Evolutionary conservation across 2,888 invertebrate species (phyloP).

Genomic region (Agrotis puta): DNA sequence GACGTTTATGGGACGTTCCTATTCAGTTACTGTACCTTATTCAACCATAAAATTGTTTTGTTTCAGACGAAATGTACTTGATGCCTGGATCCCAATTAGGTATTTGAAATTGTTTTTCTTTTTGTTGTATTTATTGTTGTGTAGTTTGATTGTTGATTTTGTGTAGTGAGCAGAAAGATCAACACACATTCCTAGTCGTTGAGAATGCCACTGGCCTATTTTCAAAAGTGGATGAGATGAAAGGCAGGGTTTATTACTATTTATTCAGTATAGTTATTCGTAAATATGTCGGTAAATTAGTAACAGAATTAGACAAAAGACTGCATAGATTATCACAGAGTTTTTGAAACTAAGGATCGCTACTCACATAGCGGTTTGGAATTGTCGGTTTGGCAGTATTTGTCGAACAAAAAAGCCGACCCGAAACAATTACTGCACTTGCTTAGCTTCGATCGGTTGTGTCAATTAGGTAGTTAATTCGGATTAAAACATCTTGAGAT

Average conservation of each 20-base stretch:
- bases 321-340: background rate
- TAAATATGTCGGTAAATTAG: background rate
- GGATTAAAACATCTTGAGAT: no score
- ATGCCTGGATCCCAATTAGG: conserved; percentile 60
- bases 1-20: conserved; percentile 29
- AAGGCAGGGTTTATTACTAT: background rate
- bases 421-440: no score
- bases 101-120: conserved; percentile 31
- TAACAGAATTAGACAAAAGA: background rate
- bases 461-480: no score
- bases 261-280: background rate
- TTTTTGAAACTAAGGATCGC: background rate
- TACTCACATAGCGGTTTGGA: no score
- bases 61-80: conserved; percentile 61
- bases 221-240: background rate
- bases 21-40: conserved; percentile 19
- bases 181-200: background rate
- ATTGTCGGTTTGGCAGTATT: no score
- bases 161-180: no score
- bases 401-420: no score
- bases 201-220: background rate
- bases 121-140: background rate
- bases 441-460: no score
- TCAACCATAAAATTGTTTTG: conserved; percentile 47
- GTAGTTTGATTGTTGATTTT: conserved; percentile 10